Base-by-base conservation (phyloP, 1,140 invertebrate species). In the Ptiloglossa arizonensis region DNA sequence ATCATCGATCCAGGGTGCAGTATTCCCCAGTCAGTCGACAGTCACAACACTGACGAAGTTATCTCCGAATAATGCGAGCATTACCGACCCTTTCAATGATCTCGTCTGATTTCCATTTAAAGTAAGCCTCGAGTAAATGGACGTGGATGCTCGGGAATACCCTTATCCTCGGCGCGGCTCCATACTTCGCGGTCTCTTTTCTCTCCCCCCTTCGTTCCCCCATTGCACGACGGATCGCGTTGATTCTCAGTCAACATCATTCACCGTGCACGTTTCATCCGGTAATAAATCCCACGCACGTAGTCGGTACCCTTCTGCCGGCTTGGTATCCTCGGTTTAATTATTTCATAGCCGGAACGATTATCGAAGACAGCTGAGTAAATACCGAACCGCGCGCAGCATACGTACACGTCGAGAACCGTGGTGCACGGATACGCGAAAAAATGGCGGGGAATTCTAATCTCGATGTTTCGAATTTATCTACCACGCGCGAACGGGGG, bases 281-380 rank as follows among this genome's bases (percentile, higher is more conserved):
- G 15, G 15, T 35, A 59, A 68, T 75, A 68, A 68, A 75, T 75
- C 38, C 52, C 32, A 15, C 60, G 35, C 60, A 41, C 63, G 41
- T 44, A 67, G 15, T 17, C 35, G 9, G 0, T 54, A 11, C 35
- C 22, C 50, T 38, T 41, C 22, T 8, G 15, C 29, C 17, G 8
- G 52, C 0, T 22, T 13, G 46, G 8, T 62, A 62, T 50, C 56
- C 57, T 50, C 54, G 56, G 32, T 77, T 70, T 77, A 69, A 77
- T 81, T 81, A 78, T 83, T 81, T 81, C 79, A 81, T 78, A 77
- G 62, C 27, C 29, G 48, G 48, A 44, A 57, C 59, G 81, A 81
- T 78, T 66, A 60, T 67, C 68, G 54, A 68, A 57, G 63, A 72
- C 68, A 54, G 56, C 60, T 41, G 46, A 71, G 66, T 70, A 76